A percentile compares a stretch with the other conserved stretches of the same genome.
Evolutionary conservation across 2,113 vertebrate genomes (phyloP).

Genomic region (Thamnophis sirtalis): DNA sequence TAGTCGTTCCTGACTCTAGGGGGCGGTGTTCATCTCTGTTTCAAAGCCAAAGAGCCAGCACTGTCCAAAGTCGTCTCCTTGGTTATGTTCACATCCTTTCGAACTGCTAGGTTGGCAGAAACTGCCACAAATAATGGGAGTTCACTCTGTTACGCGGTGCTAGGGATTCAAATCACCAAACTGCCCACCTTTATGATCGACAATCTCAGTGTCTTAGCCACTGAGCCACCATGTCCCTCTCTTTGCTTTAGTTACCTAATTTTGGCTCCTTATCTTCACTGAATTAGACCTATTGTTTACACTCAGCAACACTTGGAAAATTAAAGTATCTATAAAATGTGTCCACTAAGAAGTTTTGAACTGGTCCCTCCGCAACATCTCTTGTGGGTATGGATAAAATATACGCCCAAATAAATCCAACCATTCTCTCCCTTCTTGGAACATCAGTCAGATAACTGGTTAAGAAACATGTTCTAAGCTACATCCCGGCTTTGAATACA

Average conservation of each 20-base stretch:
- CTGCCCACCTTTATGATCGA: too few species aligned
- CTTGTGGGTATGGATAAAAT: background rate
- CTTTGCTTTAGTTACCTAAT: background rate
- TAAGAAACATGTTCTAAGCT: background rate
- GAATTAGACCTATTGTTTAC: background rate
- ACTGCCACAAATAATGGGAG: too few species aligned
- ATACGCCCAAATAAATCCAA: background rate
- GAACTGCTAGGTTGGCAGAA: too few species aligned
- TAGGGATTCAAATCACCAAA: too few species aligned
- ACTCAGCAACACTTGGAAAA: background rate
- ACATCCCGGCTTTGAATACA: background rate
- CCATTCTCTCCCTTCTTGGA: background rate
- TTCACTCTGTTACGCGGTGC: too few species aligned
- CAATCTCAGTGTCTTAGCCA: too few species aligned
- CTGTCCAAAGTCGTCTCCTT: too few species aligned
- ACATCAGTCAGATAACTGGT: background rate
- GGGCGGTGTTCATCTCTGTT: too few species aligned
- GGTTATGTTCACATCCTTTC: too few species aligned
- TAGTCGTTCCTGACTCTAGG: too few species aligned
- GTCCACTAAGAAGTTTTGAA: background rate
- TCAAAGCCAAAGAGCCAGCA: too few species aligned
- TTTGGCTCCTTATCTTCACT: background rate
- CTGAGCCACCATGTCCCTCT: too few species aligned
- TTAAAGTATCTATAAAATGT: background rate
- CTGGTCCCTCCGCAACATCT: background rate